Conservation (phyloP, 2,797 vertebrate genomes). For the Spinus olivaceus region DNA sequence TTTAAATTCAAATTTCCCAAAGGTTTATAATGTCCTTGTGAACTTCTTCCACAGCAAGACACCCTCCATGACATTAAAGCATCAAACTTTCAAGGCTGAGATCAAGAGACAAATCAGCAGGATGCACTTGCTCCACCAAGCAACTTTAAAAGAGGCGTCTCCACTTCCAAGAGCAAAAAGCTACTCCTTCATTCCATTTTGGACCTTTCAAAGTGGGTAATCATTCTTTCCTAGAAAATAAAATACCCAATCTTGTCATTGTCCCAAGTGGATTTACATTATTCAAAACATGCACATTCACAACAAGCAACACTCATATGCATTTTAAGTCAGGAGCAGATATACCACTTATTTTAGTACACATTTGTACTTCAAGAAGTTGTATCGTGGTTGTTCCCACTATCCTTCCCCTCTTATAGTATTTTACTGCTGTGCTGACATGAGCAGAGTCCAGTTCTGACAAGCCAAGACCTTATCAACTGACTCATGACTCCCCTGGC, state of each 20-base stretch:
- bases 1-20: constrained; percentile 63
- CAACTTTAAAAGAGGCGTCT: constrained; percentile 36
- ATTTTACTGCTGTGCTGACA: neutral
- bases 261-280: neutral
- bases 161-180: constrained; percentile 36
- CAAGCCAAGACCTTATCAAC: neutral
- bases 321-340: neutral
- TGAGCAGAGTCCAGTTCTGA: neutral
- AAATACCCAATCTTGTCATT: neutral
- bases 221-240: constrained; percentile 88
- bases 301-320: rapidly evolving
- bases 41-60: constrained; percentile 64
- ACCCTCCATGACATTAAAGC: constrained; percentile 48
- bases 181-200: constrained; percentile 90
- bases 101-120: constrained; percentile 65
- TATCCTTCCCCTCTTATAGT: neutral
- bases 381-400: neutral
- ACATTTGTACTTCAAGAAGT: neutral
- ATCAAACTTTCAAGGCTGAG: constrained; percentile 62
- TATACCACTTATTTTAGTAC: neutral
- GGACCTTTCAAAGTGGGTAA: constrained; percentile 94
- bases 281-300: neutral
- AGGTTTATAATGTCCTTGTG: constrained; percentile 59
- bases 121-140: constrained; percentile 51
- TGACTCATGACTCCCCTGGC: constrained; percentile 17